These are phyloP conservation scores for Chromoteleia sp. DNA, from an alignment of 2,888 invertebrate genomes.

Conservation along the genomic window DNA sequence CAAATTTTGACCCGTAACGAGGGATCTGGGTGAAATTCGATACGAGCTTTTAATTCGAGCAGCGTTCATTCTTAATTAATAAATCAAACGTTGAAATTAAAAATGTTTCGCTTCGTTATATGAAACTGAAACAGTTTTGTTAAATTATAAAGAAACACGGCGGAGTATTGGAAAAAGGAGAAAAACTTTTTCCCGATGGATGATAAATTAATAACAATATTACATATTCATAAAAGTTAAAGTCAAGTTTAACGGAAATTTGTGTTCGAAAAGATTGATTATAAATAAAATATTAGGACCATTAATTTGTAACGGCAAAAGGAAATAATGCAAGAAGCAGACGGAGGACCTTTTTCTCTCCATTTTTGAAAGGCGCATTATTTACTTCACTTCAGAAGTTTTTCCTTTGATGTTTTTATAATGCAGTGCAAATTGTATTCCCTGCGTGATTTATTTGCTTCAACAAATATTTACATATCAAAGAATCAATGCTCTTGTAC, in stretches of 20 bases:
- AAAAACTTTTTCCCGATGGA: not conserved
- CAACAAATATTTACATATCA: constrained; percentile 46
- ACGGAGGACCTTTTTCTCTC: constrained; percentile 4
- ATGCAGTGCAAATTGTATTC: constrained; percentile 54
- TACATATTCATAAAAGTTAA: not conserved
- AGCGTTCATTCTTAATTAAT: constrained; percentile 4
- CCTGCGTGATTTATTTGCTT: constrained; percentile 39
- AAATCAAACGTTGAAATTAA: constrained; percentile 3
- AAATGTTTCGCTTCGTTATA: not conserved
- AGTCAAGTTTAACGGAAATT: not conserved
- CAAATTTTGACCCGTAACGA: too few species aligned
- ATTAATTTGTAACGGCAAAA: not conserved
- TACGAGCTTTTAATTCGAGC: not conserved
- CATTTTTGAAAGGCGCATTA: constrained; percentile 34
- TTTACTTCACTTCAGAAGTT: constrained; percentile 31
- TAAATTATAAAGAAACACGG: not conserved
- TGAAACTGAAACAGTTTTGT: too few species aligned
- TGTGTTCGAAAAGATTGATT: not conserved
- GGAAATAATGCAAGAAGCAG: not conserved
- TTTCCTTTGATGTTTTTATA: constrained; percentile 49
- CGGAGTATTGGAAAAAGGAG: not conserved
- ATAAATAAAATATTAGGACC: constrained; percentile 7
- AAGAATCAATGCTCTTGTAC: constrained; percentile 29
- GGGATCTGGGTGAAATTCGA: not conserved
- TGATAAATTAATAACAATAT: constrained; percentile 8